Conservation (phyloP, 2,113 vertebrate genomes). For the Lampris megalopsis region DNA sequence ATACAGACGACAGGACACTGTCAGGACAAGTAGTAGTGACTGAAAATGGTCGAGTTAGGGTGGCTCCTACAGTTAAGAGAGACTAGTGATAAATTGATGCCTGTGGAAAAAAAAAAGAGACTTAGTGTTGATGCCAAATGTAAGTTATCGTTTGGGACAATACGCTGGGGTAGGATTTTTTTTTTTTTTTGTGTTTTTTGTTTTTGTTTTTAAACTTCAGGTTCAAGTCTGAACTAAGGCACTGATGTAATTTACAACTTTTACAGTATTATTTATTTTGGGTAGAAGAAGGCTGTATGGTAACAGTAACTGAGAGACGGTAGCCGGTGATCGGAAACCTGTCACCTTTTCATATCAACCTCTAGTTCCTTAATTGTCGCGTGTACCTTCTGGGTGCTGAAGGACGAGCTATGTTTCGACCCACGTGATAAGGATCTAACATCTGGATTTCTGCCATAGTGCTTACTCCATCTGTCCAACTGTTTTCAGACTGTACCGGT, state of each 20-base stretch:
- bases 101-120: too few species aligned
- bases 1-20: constrained; percentile 36
- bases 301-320: constrained; percentile 29
- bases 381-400: constrained; percentile 50
- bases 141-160: not conserved
- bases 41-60: constrained; percentile 28
- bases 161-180: constrained; percentile 9
- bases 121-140: constrained; percentile 10
- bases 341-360: constrained; percentile 24
- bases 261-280: constrained; percentile 44
- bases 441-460: constrained; percentile 56
- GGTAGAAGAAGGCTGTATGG: constrained; percentile 33
- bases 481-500: constrained; percentile 65
- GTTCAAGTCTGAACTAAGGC: constrained; percentile 5
- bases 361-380: constrained; percentile 27
- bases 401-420: constrained; percentile 30
- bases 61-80: not conserved
- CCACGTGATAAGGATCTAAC: constrained; percentile 45
- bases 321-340: not conserved
- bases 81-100: not conserved
- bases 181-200: too few species aligned
- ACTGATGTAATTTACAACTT: constrained; percentile 19
- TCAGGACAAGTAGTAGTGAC: constrained; percentile 20
- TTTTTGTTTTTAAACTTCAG: not conserved
- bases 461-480: constrained; percentile 48